phyloP scores from a whole-genome alignment of 2,888 invertebrate species.

The Eupsilia transversa region DNA sequence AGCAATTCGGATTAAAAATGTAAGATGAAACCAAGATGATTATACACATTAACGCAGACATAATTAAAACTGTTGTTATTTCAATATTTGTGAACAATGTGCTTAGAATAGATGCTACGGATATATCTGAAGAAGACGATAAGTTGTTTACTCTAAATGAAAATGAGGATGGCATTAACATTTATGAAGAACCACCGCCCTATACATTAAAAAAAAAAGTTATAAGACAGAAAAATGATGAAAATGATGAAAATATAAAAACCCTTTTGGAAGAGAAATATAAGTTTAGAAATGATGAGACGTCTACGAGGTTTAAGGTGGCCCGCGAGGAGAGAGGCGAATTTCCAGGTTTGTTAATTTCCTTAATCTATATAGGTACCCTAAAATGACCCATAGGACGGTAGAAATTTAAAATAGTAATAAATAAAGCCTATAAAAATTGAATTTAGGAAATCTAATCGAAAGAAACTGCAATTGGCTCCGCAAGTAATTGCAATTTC shows the following conservation, averaged over 20 bases:
- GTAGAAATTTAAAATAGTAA: not conserved
- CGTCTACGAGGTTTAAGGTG: conserved; percentile 80
- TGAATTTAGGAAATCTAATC: not conserved
- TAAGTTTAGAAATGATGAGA: conserved; percentile 83
- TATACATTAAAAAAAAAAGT: conserved; percentile 29
- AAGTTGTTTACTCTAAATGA: conserved; percentile 14
- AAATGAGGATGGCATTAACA: conserved; percentile 8
- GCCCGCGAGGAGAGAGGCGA: conserved; percentile 70
- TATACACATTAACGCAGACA: conserved; percentile 50
- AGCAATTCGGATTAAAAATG: conserved; percentile 57
- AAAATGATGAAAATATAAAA: conserved; percentile 75
- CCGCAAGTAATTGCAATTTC: not conserved
- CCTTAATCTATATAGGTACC: not conserved
- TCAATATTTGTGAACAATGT: conserved; percentile 48
- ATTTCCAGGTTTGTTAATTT: conserved; percentile 70
- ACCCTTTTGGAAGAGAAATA: conserved; percentile 82
- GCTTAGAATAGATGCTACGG: conserved; percentile 18
- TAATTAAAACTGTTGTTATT: conserved; percentile 56
- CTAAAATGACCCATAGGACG: not conserved
- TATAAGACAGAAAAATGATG: conserved; percentile 31
- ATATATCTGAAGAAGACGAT: conserved; percentile 40
- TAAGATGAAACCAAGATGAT: conserved; percentile 68
- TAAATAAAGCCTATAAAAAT: not conserved
- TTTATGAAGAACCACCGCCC: conserved; percentile 9
- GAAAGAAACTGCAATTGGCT: too few species aligned